Evolutionary conservation across 2,797 vertebrate genomes (phyloP).

Genomic region (Threskiornis aethiopicus): DNA sequence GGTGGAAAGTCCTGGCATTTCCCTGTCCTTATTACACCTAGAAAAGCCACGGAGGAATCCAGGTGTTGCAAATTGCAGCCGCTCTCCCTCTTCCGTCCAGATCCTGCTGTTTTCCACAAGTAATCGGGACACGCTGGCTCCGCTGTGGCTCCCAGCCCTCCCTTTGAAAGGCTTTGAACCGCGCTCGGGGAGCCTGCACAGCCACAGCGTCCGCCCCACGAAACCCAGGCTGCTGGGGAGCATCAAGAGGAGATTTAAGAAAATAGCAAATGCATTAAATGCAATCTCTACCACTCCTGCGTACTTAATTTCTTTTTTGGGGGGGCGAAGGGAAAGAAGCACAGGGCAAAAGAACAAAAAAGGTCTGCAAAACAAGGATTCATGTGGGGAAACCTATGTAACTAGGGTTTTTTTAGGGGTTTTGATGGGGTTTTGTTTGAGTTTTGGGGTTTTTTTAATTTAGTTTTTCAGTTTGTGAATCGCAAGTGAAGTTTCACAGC

Average conservation of each 20-base stretch:
- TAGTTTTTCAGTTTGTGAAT: background rate
- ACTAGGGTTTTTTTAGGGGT: background rate
- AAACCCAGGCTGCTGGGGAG: background rate
- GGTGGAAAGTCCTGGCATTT: background rate
- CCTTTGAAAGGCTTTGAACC: background rate
- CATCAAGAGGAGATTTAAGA: rapidly evolving
- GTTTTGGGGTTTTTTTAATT: too few species aligned
- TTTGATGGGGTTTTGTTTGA: background rate
- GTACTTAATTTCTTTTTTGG: background rate
- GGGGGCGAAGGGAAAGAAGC: rapidly evolving
- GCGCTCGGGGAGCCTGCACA: rapidly evolving
- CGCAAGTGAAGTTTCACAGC: background rate
- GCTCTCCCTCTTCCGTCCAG: background rate
- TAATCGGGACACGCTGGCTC: background rate
- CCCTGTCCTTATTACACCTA: background rate
- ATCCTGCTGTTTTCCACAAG: background rate
- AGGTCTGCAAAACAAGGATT: background rate
- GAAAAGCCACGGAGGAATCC: background rate
- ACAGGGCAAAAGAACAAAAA: too few species aligned
- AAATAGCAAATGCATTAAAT: background rate
- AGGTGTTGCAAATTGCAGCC: background rate
- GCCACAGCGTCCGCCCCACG: rapidly evolving
- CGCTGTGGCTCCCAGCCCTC: background rate
- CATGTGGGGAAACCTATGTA: background rate
- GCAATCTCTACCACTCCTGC: too few species aligned